These are phyloP conservation scores for Flexamia atlantica DNA, from an alignment of 2,888 invertebrate species.

Conservation along the genomic window DNA sequence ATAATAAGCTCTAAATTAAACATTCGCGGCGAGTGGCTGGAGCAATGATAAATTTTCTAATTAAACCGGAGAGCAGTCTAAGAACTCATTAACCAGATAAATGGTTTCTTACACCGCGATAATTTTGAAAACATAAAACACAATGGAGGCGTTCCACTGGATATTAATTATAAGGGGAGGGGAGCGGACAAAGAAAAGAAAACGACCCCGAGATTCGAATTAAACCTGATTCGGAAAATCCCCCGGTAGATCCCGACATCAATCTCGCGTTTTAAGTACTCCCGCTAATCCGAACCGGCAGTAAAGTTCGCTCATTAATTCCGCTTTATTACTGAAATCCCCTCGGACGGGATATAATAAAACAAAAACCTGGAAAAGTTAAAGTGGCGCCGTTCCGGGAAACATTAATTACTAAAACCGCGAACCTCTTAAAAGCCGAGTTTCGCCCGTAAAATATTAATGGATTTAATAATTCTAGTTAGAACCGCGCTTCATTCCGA, in stretches of 20 bases:
- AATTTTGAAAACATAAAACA: slow-evolving; percentile 57
- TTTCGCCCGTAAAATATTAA: slow-evolving; percentile 43
- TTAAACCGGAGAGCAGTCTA: slow-evolving; percentile 28
- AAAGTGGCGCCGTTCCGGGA: slow-evolving; percentile 1
- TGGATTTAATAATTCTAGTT: slow-evolving; percentile 52
- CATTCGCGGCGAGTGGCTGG: slow-evolving; percentile 41
- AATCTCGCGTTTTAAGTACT: slow-evolving; percentile 40
- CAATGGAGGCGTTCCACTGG: slow-evolving; percentile 53
- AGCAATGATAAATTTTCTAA: slow-evolving; percentile 57
- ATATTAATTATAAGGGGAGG: slow-evolving; percentile 57
- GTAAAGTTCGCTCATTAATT: slow-evolving; percentile 55
- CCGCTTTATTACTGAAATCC: slow-evolving; percentile 49
- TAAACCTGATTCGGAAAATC: slow-evolving; percentile 57
- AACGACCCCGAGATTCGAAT: slow-evolving; percentile 58
- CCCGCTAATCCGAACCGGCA: neutral
- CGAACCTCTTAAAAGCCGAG: slow-evolving; percentile 34
- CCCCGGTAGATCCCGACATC: slow-evolving; percentile 37
- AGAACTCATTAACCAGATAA: slow-evolving; percentile 57
- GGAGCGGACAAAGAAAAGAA: slow-evolving; percentile 49
- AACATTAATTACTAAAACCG: slow-evolving; percentile 38
- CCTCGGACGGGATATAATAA: slow-evolving; percentile 45
- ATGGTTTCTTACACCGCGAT: slow-evolving; percentile 54
- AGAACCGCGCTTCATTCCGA: slow-evolving; percentile 14
- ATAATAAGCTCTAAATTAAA: slow-evolving; percentile 59
- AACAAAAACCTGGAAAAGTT: slow-evolving; percentile 44